Base-by-base conservation (phyloP, 2,888 invertebrate species). In the Dichetophora obliterata region DNA sequence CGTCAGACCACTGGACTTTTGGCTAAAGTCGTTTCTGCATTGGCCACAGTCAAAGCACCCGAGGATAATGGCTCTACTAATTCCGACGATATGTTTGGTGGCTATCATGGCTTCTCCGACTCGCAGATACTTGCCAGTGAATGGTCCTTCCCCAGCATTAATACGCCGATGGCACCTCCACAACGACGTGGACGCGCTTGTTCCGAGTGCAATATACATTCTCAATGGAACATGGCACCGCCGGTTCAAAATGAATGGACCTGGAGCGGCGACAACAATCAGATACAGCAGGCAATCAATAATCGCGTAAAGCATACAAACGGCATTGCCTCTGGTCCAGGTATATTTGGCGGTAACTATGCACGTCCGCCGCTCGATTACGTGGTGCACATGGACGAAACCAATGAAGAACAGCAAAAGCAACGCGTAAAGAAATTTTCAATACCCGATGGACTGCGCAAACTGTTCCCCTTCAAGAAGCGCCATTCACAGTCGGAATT, bases 1-100 rank as follows among this genome's bases (percentile, higher is more conserved):
- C 92, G 95, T 0, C 93, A 94, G 83, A 95, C 95, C 8, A 93
- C 93, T 6, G 94, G 95, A 84, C 86, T 96, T 2, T 86, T 96
- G 75, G 93, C 94, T 0, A 92, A 94, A 86, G 93, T 96, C 61
- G 95, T 95, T 0, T 93, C 94, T 83, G 94, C 95, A 14, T 88
- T 96, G 76, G 95, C 95, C 27, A 92, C 91, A 4, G 90, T 92
- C 9, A 89, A 89, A 74, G 84, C 88, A 1, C 87, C 85, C 50
- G 90, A 91, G 63, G 89, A 89, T 59, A 90, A 90, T 24, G 78
- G 81, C 11, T 80, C 83, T 14, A 74, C 82, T 24, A 82, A 72
- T 69, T 84, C 85, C 52, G 78, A 80, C 3, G 82, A 82, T 5
- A 80, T 87, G 5, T 86, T 89, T 79, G 90, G 90, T 19, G 91